Base-by-base conservation (phyloP, 2,113 vertebrate species). In the Pituophis catenifer region DNA sequence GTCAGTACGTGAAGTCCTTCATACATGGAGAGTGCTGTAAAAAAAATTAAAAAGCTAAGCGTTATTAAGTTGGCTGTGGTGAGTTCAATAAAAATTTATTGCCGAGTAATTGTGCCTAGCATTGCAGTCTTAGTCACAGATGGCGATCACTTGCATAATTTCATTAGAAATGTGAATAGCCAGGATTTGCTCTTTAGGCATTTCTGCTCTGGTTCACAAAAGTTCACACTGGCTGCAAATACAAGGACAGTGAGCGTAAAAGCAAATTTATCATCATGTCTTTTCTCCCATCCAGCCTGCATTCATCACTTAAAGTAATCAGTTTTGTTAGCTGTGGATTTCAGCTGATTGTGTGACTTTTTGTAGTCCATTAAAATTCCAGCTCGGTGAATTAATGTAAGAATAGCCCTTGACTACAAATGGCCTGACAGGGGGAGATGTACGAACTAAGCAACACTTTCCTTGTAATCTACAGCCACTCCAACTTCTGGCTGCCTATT, bases 241-340 rank as follows among this genome's bases (percentile, higher is more conserved):
- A 58, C 3, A 19, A 89, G 88, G 94, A 81, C 93, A 92, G 90
- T 90, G 94, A 86, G 86, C 94, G 86, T 75, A 94, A 94, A 59
- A 96, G n/a, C 59, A 96, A 94, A 93, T 93, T 92, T 94, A 89
- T 91, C 93, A 94, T 91, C 87, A 6, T 50, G 19, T 96, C 24
- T 95, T 75, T 95, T 88, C 94, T 95, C 93, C 2, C 10, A 95
- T 54, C 89, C 54, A 53, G 90, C 50, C 53, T 54, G 95, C 94
- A 55, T 88, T 96, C 93, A 95, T 96, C 89, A 94, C 94, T 95
- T 97, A 75, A 86, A 92, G 65, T 95, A 95, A 96, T 94, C 96
- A 53, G 62, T 91, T 88, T 23, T 91, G 81, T 85, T 86, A 94
- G 57, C 87, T 95, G 57, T 3, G 65, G 86, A 91, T 94, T 90